Evolutionary conservation across 1,140 invertebrate species (phyloP).

Genomic region (Brachionus rotundiformis): DNA sequence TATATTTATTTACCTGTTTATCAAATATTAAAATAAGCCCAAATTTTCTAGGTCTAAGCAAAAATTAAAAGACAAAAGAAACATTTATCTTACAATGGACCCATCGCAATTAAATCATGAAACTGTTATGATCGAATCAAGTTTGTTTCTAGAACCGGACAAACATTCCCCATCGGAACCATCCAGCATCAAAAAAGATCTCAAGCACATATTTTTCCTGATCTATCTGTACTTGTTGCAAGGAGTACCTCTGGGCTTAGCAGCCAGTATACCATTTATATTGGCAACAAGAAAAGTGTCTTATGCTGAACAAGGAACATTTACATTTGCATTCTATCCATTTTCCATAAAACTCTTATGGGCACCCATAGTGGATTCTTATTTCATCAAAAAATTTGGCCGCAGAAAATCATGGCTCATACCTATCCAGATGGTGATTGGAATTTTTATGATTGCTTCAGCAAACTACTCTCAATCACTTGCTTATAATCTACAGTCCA

Average conservation of each 20-base stretch:
- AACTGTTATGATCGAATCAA: constrained; percentile 11
- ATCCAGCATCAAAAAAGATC: neutral
- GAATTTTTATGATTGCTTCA: constrained; percentile 54
- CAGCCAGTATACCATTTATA: constrained; percentile 89
- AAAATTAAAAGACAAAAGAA: too few relatives aligned
- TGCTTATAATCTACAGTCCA: constrained; percentile 18
- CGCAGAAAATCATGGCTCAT: constrained; percentile 95
- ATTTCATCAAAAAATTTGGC: constrained; percentile 80
- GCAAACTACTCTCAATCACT: constrained; percentile 59
- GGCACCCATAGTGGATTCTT: constrained; percentile 94
- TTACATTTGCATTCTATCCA: constrained; percentile 96
- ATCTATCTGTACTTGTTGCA: constrained; percentile 90
- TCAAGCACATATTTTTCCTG: constrained; percentile 63
- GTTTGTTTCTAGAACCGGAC: neutral
- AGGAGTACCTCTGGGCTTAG: constrained; percentile 86
- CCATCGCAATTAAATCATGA: neutral
- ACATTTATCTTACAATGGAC: too few relatives aligned
- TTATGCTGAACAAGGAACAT: constrained; percentile 85
- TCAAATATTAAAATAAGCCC: too few relatives aligned
- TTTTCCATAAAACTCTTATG: constrained; percentile 93
- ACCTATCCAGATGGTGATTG: constrained; percentile 77
- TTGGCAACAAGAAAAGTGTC: constrained; percentile 84
- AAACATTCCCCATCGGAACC: neutral
- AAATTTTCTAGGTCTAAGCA: too few relatives aligned
- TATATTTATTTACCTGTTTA: too few relatives aligned